Evolutionary conservation across 2,888 invertebrate species (phyloP).

Genomic region (Maniola hyperantus): DNA sequence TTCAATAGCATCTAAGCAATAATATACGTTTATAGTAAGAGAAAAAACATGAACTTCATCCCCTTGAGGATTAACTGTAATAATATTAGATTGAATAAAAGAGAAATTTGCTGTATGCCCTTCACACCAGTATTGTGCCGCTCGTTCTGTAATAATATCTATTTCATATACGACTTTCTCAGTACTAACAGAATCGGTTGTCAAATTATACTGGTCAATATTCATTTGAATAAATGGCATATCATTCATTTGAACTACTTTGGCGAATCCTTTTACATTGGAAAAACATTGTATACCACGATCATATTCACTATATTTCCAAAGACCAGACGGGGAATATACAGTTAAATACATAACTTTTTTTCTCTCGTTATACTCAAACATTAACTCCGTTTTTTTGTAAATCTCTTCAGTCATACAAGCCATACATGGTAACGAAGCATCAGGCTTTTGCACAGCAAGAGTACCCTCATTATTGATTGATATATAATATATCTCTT

Average conservation of each 20-base stretch:
- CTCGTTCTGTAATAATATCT: constrained; percentile 73
- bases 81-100: constrained; percentile 72
- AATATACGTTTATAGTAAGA: constrained; percentile 55
- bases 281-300: constrained; percentile 84
- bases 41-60: constrained; percentile 68
- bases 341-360: constrained; percentile 74
- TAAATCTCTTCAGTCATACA: constrained; percentile 62
- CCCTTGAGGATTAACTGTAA: constrained; percentile 75
- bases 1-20: constrained; percentile 47
- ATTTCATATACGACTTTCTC: constrained; percentile 78
- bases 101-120: constrained; percentile 79
- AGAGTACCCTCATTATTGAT: constrained; percentile 62
- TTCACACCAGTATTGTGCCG: constrained; percentile 86
- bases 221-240: constrained; percentile 50
- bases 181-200: constrained; percentile 38
- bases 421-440: constrained; percentile 63
- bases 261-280: constrained; percentile 79
- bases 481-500: constrained; percentile 50
- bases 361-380: constrained; percentile 59
- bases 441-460: constrained; percentile 46
- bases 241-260: constrained; percentile 68
- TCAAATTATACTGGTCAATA: constrained; percentile 24
- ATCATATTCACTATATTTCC: constrained; percentile 70
- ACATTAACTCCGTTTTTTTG: constrained; percentile 58
- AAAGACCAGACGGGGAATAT: constrained; percentile 81